phyloP scores from a whole-genome alignment of 2,113 vertebrate genomes.

The Antennarius striatus region DNA sequence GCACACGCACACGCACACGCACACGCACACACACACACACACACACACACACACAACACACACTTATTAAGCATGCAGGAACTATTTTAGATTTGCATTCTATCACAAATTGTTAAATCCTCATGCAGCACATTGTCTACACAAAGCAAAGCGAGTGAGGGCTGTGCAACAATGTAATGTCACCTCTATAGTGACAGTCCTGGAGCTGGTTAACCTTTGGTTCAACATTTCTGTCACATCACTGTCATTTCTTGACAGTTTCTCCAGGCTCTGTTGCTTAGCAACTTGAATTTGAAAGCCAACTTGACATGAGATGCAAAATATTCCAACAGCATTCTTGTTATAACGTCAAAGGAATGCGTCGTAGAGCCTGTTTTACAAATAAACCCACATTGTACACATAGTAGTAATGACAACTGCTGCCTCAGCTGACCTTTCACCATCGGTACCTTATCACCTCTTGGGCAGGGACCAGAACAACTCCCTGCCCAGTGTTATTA shows the following conservation, averaged over 20 bases:
- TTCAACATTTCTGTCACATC: slow-evolving; percentile 19
- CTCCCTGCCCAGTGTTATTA: neutral
- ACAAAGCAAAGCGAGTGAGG: slow-evolving; percentile 2
- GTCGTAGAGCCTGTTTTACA: neutral
- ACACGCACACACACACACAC: neutral
- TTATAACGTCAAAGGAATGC: neutral
- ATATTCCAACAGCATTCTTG: neutral
- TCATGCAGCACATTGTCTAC: neutral
- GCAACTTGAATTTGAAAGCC: neutral
- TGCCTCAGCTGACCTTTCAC: slow-evolving; percentile 24
- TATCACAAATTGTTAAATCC: neutral
- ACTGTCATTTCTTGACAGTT: slow-evolving; percentile 15
- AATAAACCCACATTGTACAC: slow-evolving; percentile 4
- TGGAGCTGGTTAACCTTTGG: slow-evolving; percentile 10
- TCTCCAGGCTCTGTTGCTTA: slow-evolving; percentile 16
- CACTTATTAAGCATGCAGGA: too few species aligned
- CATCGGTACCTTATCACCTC: slow-evolving; percentile 6
- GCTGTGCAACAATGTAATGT: slow-evolving; percentile 34
- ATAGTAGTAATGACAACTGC: slow-evolving; percentile 4
- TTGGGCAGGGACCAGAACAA: neutral
- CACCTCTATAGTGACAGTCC: slow-evolving; percentile 11
- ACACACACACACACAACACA: neutral
- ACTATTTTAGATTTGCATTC: neutral
- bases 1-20: too few species aligned
- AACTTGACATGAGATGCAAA: slow-evolving; percentile 25